Evolutionary conservation across 2,113 vertebrate species (phyloP), one percentile per base, ranked within the genome.

Genomic region (Antennarius striatus): DNA sequence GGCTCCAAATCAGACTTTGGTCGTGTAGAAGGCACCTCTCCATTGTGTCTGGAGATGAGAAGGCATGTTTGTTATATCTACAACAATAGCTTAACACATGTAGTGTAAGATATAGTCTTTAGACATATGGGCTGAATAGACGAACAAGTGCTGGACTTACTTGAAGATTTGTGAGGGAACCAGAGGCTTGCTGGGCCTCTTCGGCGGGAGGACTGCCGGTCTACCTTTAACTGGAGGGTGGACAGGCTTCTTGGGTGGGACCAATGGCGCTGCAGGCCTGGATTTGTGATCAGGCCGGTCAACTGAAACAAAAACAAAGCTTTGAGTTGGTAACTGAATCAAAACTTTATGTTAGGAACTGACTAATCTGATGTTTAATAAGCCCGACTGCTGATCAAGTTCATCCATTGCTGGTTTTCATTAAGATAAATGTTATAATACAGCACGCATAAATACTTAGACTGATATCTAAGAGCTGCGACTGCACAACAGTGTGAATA

Each of bases 191-290:
- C 98, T 96, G 0, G 94, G 95, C 74, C 94, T 92, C 84, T 95
- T 98, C 15, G 94, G 93, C 39, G 92, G 94, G 49, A 93, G 32
- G 4, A 73, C 63, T 22, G 68, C 92, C 15, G 92, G 86, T 79
- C 91, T 82, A 74, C 80, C 80, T 90, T 96, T 98, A 68, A 90
- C 92, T 28, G 95, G 95, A 73, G 90, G 94, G 40, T 92, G 95
- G 69, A 91, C 69, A 0, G 96, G 96, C 58, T 99, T 99, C 92
- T 99, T 98, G 66, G 95, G 96, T 9, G 97, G 96, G 58, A 96
- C 95, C 70, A 94, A 85, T 10, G 98, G 98, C 57, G 95, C 95
- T 8, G 91, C 91, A 30, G 96, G 95, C 86, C 98, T 99, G 82
- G 87, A 6, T 36, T 36, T 36, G 32, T 36, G 32, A 36, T 36